Evolutionary conservation across 2,888 invertebrate genomes (phyloP), one percentile per base, ranked within the genome.

Genomic region (Tholera decimalis): DNA sequence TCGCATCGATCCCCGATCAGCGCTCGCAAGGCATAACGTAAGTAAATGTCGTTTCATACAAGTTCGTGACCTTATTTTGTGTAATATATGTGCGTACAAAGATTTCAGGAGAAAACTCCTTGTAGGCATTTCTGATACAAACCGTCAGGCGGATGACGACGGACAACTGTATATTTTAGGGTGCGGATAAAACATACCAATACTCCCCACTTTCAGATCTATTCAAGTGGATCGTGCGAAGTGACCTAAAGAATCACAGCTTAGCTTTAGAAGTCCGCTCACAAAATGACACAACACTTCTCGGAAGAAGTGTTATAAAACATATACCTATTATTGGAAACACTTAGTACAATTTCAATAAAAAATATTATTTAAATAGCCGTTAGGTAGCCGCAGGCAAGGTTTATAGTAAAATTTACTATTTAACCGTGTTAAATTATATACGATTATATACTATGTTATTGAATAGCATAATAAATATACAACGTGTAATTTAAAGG

Each of bases 141-240:
- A 72, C 72, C 57, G 64, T 61, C 77, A 64, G 69, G 73, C 77
- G 55, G 59, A 77, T 83, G 79, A 80, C 79, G 75, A 75, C 73
- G 72, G 76, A 73, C 66, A 78, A 79, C 83, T 84, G 77, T 82
- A 83, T 83, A 73, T 73, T 60, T 73, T 66, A 72, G 59, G 61
- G 47, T 58, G 77, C 78, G 79, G 35, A 72, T 43, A 58, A 75
- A 70, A 78, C 83, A 82, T 82, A 83, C 72, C 75, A 77, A 83
- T 80, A 75, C 63, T 68, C 30, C 22, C 49, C 46, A 58, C 60
- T 62, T 68, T 56, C 28, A 54, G 26, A 26, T 46, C 22, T 30
- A 33, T 44, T 35, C 13, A 13, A 49, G 24, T 43, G 60, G 39
- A 39, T 62, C 22, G 22, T 49, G 3, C 15, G 20, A 47, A 53